Percentiles rank a stretch among this genome's conserved stretches.
Conservation (phyloP, 2,797 vertebrate species). For the Rhabdomys pumilio region DNA sequence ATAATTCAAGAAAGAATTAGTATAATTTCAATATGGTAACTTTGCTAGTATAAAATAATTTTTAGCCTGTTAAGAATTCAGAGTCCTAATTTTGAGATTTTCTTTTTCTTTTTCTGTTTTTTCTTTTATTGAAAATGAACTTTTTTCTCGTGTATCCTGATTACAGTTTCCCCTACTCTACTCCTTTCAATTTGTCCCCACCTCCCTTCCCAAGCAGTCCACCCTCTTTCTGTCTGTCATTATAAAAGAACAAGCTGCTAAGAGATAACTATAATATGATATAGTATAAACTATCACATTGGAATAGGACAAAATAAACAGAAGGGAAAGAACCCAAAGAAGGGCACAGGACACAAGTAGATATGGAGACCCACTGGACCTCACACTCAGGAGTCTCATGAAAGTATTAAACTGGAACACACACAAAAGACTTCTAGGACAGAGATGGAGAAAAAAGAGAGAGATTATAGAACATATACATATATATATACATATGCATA, state of each 20-base stretch:
- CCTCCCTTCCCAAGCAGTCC: neutral
- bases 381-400: neutral
- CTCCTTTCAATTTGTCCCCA: neutral
- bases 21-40: slow-evolving; percentile 45
- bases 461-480: neutral
- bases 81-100: slow-evolving; percentile 33
- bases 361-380: neutral
- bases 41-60: slow-evolving; percentile 48
- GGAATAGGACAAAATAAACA: neutral
- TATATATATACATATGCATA: neutral
- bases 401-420: neutral
- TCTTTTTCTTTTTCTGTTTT: neutral
- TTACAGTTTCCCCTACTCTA: neutral
- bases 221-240: neutral
- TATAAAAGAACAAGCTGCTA: neutral
- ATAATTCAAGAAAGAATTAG: slow-evolving; percentile 50
- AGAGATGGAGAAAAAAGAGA: neutral
- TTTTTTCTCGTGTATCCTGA: neutral
- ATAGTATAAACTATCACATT: neutral
- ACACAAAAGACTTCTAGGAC: neutral
- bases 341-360: neutral
- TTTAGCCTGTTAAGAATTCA: slow-evolving; percentile 59
- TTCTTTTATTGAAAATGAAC: neutral
- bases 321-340: neutral
- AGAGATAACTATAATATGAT: neutral